phyloP scores from a whole-genome alignment of 2,797 vertebrate species.

The Peromyscus melanophrys region DNA sequence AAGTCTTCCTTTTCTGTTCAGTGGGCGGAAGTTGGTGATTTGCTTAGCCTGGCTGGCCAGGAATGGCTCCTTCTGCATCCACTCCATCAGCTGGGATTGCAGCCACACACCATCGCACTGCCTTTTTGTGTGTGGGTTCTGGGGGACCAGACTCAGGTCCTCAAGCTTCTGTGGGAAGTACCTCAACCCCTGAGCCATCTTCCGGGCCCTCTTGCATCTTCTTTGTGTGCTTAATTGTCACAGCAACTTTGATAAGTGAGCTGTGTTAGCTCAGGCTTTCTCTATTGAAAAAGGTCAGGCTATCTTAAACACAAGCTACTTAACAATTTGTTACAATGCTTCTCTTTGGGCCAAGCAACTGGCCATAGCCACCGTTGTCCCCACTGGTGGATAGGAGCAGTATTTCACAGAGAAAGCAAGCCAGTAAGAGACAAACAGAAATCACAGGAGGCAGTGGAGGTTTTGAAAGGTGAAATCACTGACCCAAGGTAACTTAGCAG shows the following conservation, averaged over 20 bases:
- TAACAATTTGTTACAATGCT: neutral
- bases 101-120: neutral
- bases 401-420: conserved; percentile 21
- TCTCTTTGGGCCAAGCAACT: neutral
- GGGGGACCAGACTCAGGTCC: neutral
- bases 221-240: conserved; percentile 32
- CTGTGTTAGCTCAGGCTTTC: neutral
- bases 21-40: neutral
- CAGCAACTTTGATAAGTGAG: neutral
- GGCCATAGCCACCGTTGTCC: neutral
- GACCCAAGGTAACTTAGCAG: neutral
- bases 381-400: neutral
- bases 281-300: neutral
- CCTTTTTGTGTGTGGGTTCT: neutral
- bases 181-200: neutral
- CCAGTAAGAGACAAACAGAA: neutral
- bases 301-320: neutral
- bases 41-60: neutral
- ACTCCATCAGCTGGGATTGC: neutral
- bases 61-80: neutral
- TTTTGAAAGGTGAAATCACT: neutral
- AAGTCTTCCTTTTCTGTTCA: neutral
- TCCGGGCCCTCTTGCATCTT: neutral
- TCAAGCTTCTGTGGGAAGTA: neutral
- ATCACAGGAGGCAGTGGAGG: neutral